phyloP scores from a whole-genome alignment of 2,113 vertebrate genomes.

The Hippoglossus stenolepis region DNA sequence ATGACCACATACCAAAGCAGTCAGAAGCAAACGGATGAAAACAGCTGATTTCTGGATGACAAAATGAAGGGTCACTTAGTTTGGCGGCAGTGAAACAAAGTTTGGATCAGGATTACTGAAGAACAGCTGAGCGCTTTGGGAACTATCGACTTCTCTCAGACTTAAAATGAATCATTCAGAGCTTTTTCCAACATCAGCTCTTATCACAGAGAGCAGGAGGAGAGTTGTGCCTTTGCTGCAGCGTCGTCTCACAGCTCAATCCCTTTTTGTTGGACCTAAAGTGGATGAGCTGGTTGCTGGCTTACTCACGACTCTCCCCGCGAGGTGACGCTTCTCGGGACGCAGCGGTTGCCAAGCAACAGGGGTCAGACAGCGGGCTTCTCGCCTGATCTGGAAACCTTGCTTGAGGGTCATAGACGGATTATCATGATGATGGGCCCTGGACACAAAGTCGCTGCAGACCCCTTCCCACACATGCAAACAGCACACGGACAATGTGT shows the following conservation, averaged over 20 bases:
- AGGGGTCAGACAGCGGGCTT: background rate
- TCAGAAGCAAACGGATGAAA: too few relatives aligned
- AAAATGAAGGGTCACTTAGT: too few relatives aligned
- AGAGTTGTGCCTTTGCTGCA: background rate
- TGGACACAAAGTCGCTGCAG: background rate
- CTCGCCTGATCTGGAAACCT: background rate
- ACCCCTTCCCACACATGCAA: background rate
- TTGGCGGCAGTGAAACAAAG: too few relatives aligned
- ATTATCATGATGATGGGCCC: background rate
- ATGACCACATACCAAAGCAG: too few relatives aligned
- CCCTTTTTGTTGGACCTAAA: background rate
- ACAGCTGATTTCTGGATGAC: too few relatives aligned
- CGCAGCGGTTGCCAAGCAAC: background rate
- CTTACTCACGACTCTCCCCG: background rate
- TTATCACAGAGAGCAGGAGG: background rate
- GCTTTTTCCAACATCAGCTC: background rate
- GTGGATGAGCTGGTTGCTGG: background rate
- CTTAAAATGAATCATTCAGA: background rate
- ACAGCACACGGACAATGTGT: background rate
- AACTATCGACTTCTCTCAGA: background rate
- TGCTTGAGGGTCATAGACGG: background rate
- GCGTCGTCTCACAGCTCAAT: background rate
- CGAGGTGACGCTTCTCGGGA: background rate
- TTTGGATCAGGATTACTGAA: too few relatives aligned
- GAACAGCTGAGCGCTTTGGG: too few relatives aligned